Base-by-base conservation (phyloP, 1,140 invertebrate species). In the Bombus picipes region DNA sequence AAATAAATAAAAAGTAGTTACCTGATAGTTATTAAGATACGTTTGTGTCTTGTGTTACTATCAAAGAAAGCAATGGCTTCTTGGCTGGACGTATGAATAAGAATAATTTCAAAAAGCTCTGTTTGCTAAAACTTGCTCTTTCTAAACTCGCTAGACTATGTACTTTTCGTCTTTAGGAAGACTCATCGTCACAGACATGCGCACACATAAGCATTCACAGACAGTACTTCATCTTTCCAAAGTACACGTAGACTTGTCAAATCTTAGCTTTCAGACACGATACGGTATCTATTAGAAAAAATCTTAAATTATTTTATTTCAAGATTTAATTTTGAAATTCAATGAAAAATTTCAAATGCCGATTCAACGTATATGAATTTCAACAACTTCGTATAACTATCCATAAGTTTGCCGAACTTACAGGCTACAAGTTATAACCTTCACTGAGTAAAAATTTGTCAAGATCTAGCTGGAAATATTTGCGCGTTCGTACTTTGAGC, bases 81-180 rank as follows among this genome's bases (percentile, higher is more conserved):
- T 43, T 6, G 13, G 39, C 1, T 41, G 37, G 39, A 12, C 13
- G 25, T 41, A 15, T 9, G 39, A 72, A 28, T 13, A 43, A 73
- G 71, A 47, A 47, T 32, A 47, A 47, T 73, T 73, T 73, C 13
- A 47, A 73, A 73, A 47, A 73, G n/a, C n/a, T 47, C 41, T 70
- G 22, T 41, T 41, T 72, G 39, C 71, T 73, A 22, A 22, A 73
- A n/a, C 39, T 43, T 47, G 71, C 71, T 32, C 71, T 73, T 73
- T 73, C 71, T 73, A 73, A 32, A 73, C 37, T 73, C 41, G 41
- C 28, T 47, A 73, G 41, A 47, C 71, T 73, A 22, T 73, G 71
- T 47, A 32, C 41, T 9, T 43, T 47, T 73, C 39, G 70, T 73
- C 71, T 73, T 73, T n/a, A 47, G 18, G 71, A 47, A 47, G 41